Base-by-base conservation (phyloP, 2,113 vertebrate genomes). In the Centrocercus urophasianus region DNA sequence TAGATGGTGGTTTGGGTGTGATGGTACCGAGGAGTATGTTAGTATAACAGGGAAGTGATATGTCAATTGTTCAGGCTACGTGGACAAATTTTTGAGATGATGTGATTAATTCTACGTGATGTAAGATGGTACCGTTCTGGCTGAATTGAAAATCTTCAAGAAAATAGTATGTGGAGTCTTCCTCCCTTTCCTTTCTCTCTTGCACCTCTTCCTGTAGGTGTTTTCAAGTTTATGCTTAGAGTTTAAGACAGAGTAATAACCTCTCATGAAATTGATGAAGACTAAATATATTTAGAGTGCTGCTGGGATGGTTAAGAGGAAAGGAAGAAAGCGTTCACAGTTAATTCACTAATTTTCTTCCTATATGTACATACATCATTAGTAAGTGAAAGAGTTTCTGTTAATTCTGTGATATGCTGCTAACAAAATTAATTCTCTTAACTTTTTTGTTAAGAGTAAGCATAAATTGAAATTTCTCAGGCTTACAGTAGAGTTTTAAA, bases 331-430 rank as follows among this genome's bases (percentile, higher is more conserved):
- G 36, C 3, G 3, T 70, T 77, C 73, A 14, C 8, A 54, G 8
- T 43, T 73, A 0, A 48, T 1, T 3, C 83, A 15, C 54, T 57
- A 3, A 34, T 76, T 82, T 10, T 17, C 20, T 77, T 70, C 32
- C 36, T 73, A 16, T 6, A 18, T 0, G 0, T 36, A 13, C 19
- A 13, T 2, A 0, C 63, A 28, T 74, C 14, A 13, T 14, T 67
- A n/a, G 20, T 76, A 57, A 50, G 48, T 13, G 48, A 86, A 25
- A 7, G 40, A 43, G 15, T 5, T 69, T 6, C 22, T 91, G 52
- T 54, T 54, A 16, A 54, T 54, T 25, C 48, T 66, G 2, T 54
- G 4, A 66, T 80, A 10, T 6, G 40, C 11, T 72, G 83, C 5
- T 32, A 57, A 32, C 20, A 36, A 36, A 60, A 20, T 38, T 63